These are phyloP conservation scores for Subacronicta megacephala DNA, from an alignment of 2,888 invertebrate species.

Conservation along the genomic window DNA sequence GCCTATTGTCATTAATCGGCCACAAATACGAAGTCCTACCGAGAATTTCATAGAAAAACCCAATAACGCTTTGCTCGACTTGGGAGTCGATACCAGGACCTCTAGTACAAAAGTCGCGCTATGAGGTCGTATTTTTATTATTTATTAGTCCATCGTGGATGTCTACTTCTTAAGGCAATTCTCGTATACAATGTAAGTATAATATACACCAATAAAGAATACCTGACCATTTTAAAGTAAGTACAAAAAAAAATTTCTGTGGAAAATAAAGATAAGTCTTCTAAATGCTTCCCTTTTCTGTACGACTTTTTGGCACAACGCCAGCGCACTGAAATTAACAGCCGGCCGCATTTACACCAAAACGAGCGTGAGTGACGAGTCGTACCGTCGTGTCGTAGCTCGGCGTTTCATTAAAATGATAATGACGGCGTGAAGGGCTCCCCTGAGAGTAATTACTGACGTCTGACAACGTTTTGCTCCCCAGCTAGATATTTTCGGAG, in stretches of 20 bases:
- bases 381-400: slow-evolving; percentile 10
- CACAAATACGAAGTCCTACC: too few relatives aligned
- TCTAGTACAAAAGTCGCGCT: too few relatives aligned
- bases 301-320: slow-evolving; percentile 41
- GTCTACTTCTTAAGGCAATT: too few relatives aligned
- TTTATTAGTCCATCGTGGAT: too few relatives aligned
- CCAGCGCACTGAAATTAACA: slow-evolving; percentile 48
- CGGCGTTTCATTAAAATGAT: slow-evolving; percentile 51
- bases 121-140: too few relatives aligned
- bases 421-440: slow-evolving; percentile 36
- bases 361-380: slow-evolving; percentile 26
- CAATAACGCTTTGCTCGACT: too few relatives aligned
- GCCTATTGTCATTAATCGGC: too few relatives aligned
- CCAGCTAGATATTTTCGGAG: slow-evolving; percentile 23
- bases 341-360: slow-evolving; percentile 32
- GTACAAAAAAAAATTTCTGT: neutral
- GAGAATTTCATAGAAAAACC: too few relatives aligned
- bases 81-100: too few relatives aligned
- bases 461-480: slow-evolving; percentile 14
- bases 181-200: too few relatives aligned
- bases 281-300: slow-evolving; percentile 1
- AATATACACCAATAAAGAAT: too few relatives aligned
- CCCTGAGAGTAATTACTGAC: slow-evolving; percentile 32
- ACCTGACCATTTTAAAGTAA: too few relatives aligned
- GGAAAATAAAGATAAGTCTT: neutral